Base-by-base conservation (phyloP, 2,797 vertebrate genomes). In the Macrochelys suwanniensis region DNA sequence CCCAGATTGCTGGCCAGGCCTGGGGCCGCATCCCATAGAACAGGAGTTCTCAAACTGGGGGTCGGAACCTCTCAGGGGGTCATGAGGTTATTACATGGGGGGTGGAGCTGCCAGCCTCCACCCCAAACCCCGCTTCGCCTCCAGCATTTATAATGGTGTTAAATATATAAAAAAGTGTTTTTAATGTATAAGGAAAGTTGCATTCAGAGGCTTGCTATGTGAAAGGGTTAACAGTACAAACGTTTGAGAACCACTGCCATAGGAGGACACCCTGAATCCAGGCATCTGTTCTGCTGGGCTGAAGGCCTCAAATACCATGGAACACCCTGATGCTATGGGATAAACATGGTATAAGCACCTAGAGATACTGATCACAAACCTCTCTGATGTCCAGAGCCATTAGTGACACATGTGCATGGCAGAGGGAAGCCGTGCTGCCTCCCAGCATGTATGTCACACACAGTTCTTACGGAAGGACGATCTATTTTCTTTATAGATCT, bases 1-100 rank as follows among this genome's bases (percentile, higher is more conserved):
- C 77, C 89, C 80, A 86, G 85, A 85, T 5, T 90, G 65, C 23
- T 37, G 65, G 49, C 82, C 82, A 82, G 45, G 51, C 76, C 76
- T 84, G 56, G 2, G 74, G 78, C 49, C 1, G 13, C 56, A 49
- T 91, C 76, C 65, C 74, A 42, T n/a, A 12, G 59, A 80, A 42
- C 37, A 42, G 37, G 37, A 4, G 37, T 42, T 42, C 37, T 42
- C 37, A 42, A 42, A 42, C 37, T 42, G 37, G 37, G 37, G 37
- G 37, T 42, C 37, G 37, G 37, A 42, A 42, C 37, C 37, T 42
- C 37, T 42, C 37, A 42, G 37, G 37, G 37, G 37, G 37, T 42
- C 37, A 42, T 4, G 37, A 42, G 37, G 37, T 42, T 42, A 42
- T 42, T 42, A 42, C 37, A 42, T 42, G 37, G 37, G 37, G 37